Evolutionary conservation across 2,797 vertebrate species (phyloP).

Genomic region (Falco berigora): DNA sequence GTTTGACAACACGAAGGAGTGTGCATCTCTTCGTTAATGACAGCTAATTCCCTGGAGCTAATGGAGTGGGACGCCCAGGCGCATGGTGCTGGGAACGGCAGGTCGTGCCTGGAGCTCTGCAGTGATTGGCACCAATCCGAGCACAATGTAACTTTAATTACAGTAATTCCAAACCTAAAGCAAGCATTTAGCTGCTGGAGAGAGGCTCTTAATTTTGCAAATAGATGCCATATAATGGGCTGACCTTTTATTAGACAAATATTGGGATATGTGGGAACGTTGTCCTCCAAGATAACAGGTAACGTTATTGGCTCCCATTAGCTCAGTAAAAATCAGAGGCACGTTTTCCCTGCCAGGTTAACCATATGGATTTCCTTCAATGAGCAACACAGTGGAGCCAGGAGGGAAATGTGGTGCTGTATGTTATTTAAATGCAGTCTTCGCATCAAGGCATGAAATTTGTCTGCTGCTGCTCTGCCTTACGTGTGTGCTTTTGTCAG

Average conservation of each 20-base stretch:
- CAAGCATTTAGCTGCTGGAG: constrained; percentile 60
- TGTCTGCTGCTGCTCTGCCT: not conserved
- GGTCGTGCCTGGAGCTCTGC: constrained; percentile 62
- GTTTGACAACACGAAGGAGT: constrained; percentile 74
- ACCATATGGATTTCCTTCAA: constrained; percentile 15
- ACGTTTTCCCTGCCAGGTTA: not conserved
- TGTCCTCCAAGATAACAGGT: constrained; percentile 39
- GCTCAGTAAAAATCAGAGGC: constrained; percentile 6
- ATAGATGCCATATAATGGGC: constrained; percentile 41
- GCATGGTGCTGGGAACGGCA: not conserved
- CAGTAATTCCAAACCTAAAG: constrained; percentile 65
- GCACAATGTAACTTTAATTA: constrained; percentile 72
- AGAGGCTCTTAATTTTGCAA: constrained; percentile 67
- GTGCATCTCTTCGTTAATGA: constrained; percentile 68
- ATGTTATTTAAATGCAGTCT: not conserved
- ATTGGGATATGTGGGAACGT: constrained; percentile 22
- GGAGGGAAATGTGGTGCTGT: not conserved
- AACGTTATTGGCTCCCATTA: constrained; percentile 28
- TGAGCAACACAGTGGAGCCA: not conserved
- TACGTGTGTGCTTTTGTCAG: not conserved
- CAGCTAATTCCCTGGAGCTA: constrained; percentile 72
- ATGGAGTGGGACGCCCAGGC: constrained; percentile 68
- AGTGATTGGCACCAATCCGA: constrained; percentile 72
- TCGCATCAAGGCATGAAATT: constrained; percentile 16
- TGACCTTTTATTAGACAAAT: constrained; percentile 71